phyloP scores from a whole-genome alignment of 2,888 invertebrate species.

The Corythucha ciliata region DNA sequence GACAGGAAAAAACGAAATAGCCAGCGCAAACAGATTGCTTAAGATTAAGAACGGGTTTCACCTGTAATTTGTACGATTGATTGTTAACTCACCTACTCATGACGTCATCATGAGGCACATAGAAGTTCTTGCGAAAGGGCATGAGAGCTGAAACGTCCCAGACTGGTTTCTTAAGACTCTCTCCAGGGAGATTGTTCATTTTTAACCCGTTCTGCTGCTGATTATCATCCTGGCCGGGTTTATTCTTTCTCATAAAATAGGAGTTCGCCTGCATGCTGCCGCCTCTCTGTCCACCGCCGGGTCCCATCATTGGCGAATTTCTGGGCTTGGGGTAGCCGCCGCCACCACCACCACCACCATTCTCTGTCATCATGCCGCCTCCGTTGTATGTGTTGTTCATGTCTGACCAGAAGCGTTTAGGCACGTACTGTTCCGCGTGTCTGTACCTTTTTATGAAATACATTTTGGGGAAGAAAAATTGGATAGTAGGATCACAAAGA shows the following conservation, averaged over 20 bases:
- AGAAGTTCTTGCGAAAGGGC: constrained; percentile 86
- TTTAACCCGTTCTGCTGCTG: constrained; percentile 8
- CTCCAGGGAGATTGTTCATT: constrained; percentile 49
- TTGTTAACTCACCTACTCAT: constrained; percentile 49
- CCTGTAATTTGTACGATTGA: neutral
- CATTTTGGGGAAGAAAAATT: no score
- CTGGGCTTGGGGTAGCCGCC: neutral
- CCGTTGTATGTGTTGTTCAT: no score
- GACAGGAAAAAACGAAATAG: no score
- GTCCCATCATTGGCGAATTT: constrained; percentile 14
- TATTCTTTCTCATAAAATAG: no score
- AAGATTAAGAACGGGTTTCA: no score
- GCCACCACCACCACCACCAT: no score
- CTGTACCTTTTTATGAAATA: no score
- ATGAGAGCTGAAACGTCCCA: constrained; percentile 72
- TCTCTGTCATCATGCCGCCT: no score
- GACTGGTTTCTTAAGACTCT: constrained; percentile 63
- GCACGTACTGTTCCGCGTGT: constrained; percentile 10
- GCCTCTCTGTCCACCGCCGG: constrained; percentile 16
- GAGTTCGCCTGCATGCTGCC: neutral
- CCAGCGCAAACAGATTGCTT: no score
- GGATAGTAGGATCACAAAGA: no score
- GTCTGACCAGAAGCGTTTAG: constrained; percentile 16
- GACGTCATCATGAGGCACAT: constrained; percentile 68
- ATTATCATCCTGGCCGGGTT: no score